Conservation (phyloP, 2,797 vertebrate genomes). For the Pangasius mekongensis region DNA sequence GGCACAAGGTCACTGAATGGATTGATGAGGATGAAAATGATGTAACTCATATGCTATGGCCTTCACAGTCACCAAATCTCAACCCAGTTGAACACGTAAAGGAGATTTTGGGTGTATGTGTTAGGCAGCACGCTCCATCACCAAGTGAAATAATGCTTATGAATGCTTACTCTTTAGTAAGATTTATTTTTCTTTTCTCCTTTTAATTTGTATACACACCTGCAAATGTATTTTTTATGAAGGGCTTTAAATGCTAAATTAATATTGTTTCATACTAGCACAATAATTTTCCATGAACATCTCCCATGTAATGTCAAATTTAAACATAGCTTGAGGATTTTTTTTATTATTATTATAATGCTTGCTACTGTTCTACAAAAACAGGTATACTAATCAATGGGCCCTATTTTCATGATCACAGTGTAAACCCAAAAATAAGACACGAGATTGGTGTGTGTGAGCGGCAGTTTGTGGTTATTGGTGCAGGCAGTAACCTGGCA, state of each 20-base stretch:
- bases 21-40: neutral
- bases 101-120: no score
- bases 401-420: neutral
- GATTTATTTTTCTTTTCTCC: no score
- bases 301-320: neutral
- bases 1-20: neutral
- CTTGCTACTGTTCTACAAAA: neutral
- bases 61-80: neutral
- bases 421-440: neutral
- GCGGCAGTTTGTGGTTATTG: neutral
- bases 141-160: no score
- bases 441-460: neutral
- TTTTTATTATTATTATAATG: neutral
- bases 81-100: no score
- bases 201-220: no score
- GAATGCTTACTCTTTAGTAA: no score
- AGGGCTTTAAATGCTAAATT: no score
- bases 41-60: neutral
- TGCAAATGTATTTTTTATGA: no score
- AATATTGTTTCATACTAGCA: no score
- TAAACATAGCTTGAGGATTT: neutral
- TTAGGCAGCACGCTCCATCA: no score
- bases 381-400: neutral
- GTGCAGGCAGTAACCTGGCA: neutral
- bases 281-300: neutral